phyloP scores from a whole-genome alignment of 2,888 invertebrate species.

The Andrena trimmerana region DNA sequence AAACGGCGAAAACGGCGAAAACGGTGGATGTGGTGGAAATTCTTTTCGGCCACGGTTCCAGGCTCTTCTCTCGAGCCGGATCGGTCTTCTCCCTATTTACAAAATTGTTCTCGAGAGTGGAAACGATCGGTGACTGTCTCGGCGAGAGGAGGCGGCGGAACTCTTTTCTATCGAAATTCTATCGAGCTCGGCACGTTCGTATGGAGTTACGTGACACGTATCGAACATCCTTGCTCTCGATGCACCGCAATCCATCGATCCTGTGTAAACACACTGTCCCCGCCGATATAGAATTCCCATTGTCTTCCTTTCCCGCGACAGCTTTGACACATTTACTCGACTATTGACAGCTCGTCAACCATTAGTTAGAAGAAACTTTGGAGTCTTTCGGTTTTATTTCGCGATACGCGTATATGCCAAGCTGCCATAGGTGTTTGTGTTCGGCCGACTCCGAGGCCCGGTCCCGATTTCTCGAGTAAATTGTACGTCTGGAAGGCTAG shows the following conservation, averaged over 20 bases:
- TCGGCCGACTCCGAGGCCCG: too few relatives aligned
- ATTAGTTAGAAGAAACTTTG: too few relatives aligned
- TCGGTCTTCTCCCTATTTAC: constrained; percentile 32
- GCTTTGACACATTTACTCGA: constrained; percentile 30
- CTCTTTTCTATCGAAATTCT: constrained; percentile 47
- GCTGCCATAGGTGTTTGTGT: too few relatives aligned
- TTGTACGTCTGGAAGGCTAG: too few relatives aligned
- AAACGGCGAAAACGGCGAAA: background rate
- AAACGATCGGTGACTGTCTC: constrained; percentile 42
- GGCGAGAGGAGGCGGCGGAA: background rate
- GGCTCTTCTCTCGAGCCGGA: background rate
- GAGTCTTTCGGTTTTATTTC: too few relatives aligned
- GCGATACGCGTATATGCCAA: too few relatives aligned
- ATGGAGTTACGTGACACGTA: constrained; percentile 55
- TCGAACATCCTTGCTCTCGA: constrained; percentile 45
- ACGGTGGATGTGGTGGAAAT: background rate
- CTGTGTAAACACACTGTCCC: constrained; percentile 51
- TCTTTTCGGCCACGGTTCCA: background rate
- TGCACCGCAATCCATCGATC: constrained; percentile 60
- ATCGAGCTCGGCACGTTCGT: constrained; percentile 36
- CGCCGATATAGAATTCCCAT: constrained; percentile 41
- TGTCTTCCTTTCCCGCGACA: constrained; percentile 30
- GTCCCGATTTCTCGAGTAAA: too few relatives aligned
- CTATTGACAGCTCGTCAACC: background rate
- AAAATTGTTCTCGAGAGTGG: constrained; percentile 54